Percentiles rank a stretch among this genome's conserved stretches.
phyloP scores from a whole-genome alignment of 35 echinoderm and acorn worm genomes.

The Apostichopus californicus region DNA sequence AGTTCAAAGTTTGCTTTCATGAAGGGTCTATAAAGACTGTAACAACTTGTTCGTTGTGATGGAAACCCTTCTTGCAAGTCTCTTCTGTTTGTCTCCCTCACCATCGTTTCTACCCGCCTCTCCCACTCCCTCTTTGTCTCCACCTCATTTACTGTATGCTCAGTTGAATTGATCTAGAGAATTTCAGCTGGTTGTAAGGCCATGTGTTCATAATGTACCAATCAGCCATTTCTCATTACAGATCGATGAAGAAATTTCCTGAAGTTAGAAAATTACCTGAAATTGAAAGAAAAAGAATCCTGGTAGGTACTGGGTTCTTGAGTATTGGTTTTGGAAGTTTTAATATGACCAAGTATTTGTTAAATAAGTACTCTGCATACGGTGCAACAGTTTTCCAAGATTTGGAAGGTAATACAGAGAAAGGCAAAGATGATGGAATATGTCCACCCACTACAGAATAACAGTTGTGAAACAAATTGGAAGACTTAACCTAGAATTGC shows the following conservation, averaged over 20 bases:
- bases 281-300: conserved; percentile 71
- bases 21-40: neutral
- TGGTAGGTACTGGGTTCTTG: too few species aligned
- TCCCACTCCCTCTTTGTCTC: neutral
- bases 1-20: neutral
- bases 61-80: neutral
- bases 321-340: too few species aligned
- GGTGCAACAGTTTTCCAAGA: too few species aligned
- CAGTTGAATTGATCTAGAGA: too few species aligned
- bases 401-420: too few species aligned
- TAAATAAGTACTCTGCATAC: too few species aligned
- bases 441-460: too few species aligned
- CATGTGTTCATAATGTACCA: neutral
- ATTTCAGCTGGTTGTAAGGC: neutral
- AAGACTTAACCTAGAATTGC: too few species aligned
- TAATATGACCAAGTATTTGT: too few species aligned
- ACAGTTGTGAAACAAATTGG: too few species aligned
- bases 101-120: neutral
- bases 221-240: conserved; percentile 6
- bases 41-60: too few species aligned
- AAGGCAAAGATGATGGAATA: too few species aligned
- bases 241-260: conserved; percentile 42
- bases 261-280: conserved; percentile 89
- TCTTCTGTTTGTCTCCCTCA: neutral
- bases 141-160: neutral